Percentiles rank a stretch among this genome's conserved stretches.
Evolutionary conservation across 2,113 vertebrate species (phyloP).

Genomic region (Uria aalge): DNA sequence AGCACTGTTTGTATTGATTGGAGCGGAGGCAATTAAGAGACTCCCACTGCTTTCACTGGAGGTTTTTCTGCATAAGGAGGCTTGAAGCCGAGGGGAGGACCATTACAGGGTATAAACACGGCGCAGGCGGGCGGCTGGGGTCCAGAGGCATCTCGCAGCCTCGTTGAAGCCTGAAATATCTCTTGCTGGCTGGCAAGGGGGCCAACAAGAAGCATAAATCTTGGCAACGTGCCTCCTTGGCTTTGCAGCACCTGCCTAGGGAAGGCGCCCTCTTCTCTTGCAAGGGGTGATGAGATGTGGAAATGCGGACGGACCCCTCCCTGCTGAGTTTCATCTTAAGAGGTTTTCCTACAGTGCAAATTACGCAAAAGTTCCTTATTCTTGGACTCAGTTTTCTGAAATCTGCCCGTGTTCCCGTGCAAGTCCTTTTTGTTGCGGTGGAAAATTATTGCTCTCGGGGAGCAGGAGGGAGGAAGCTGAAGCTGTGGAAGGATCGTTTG

Average conservation of each 20-base stretch:
- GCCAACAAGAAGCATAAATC: accelerated
- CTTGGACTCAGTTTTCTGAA: neutral
- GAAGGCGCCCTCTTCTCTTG: neutral
- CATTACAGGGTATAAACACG: neutral
- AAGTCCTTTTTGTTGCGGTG: neutral
- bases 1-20: slow-evolving; percentile 45
- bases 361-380: neutral
- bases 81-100: slow-evolving; percentile 38
- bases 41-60: slow-evolving; percentile 46
- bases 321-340: neutral
- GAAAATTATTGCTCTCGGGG: neutral
- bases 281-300: neutral
- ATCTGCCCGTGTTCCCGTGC: accelerated
- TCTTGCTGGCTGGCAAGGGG: neutral
- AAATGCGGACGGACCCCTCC: neutral
- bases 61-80: slow-evolving; percentile 18
- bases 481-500: neutral
- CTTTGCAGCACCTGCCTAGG: accelerated
- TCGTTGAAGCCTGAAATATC: neutral
- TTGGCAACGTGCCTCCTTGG: accelerated
- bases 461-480: neutral
- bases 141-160: neutral
- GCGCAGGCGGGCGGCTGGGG: neutral
- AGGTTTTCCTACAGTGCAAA: neutral
- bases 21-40: slow-evolving; percentile 26